Base-by-base conservation (phyloP, 2,888 invertebrate genomes). In the Sylvicola cinctus region DNA sequence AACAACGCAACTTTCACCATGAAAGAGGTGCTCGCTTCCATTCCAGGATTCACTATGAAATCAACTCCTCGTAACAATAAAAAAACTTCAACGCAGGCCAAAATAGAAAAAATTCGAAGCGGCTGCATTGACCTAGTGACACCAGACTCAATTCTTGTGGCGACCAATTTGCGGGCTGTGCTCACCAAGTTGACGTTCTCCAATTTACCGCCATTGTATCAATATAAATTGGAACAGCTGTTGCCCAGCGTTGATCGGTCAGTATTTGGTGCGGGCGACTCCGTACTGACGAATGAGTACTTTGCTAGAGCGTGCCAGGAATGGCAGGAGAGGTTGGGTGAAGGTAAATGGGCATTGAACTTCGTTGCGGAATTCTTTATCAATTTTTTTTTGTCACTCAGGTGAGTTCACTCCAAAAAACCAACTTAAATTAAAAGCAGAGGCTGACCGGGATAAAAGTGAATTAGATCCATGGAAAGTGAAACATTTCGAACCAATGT, bases 401-500 rank as follows among this genome's bases (percentile, higher is more conserved):
- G 88, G 93, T 23, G 93, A 93, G 55, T 87, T 95, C 45, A 93
- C 91, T 3, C 87, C 88, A 4, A 95, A 95, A 60, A 88, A 85
- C 59, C 87, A 90, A 60, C 79, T 85, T 47, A 80, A 81, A 61
- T 65, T 90, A 44, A 88, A 84, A 61, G 73, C 80, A 45, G 95
- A 95, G 61, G 84, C 85, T 15, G 93, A 93, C 55, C 79, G 76
- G 49, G 91, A 93, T 52, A 83, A 85, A 49, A 78, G 77, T 47
- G 87, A 85, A 59, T 64, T 93, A 38, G 95, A 95, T 60, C 91
- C 91, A 3, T 95, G 93, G 93, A 95, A 95, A 63, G 60, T 88
- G 35, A 90, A 90, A 56, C 85, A 91, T 61, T 93, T 91, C 61
- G 91, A 93, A 55, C 88, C 90, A 17, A 81, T 88, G 46, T 93